Percentiles rank a stretch among this genome's conserved stretches.
phyloP scores from a whole-genome alignment of 2,797 vertebrate genomes.

The Paratrypauchen microcephalus region DNA sequence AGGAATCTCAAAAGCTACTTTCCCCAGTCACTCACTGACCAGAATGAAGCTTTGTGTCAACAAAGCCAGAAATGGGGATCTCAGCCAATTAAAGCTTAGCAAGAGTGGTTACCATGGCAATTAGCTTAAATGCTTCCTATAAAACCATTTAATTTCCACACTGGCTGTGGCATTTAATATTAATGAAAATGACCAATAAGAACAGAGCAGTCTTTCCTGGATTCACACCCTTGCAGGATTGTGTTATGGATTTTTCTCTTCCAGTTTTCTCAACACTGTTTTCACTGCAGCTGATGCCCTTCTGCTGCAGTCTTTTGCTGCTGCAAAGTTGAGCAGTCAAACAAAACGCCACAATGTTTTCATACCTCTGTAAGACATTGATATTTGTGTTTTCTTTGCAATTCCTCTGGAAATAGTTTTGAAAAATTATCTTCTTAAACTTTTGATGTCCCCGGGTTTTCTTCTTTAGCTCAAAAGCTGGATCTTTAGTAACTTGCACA shows the following conservation, averaged over 20 bases:
- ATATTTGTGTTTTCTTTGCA: conserved; percentile 51
- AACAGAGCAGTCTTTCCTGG: conserved; percentile 24
- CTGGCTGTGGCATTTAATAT: conserved; percentile 83
- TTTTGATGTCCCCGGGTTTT: conserved; percentile 52
- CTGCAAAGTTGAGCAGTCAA: conserved; percentile 67
- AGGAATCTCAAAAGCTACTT: conserved; percentile 82
- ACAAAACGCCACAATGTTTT: conserved; percentile 70
- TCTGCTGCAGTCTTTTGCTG: conserved; percentile 63
- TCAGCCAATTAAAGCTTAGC: conserved; percentile 84
- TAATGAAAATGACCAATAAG: conserved; percentile 55
- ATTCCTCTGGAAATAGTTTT: conserved; percentile 53
- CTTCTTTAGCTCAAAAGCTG: conserved; percentile 42
- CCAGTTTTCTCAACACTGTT: conserved; percentile 53
- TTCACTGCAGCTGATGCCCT: conserved; percentile 64
- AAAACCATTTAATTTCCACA: conserved; percentile 84
- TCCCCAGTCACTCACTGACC: conserved; percentile 82
- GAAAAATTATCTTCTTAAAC: conserved; percentile 52
- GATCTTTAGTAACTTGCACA: conserved; percentile 42
- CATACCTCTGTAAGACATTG: conserved; percentile 53
- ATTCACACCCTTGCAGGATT: conserved; percentile 18
- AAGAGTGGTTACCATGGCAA: conserved; percentile 86
- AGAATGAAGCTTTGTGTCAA: conserved; percentile 87
- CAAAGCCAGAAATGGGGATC: conserved; percentile 84
- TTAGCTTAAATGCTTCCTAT: conserved; percentile 81
- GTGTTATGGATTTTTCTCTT: conserved; percentile 51